A percentile compares a stretch with the other conserved stretches of the same genome.
Evolutionary conservation across 2,888 invertebrate species (phyloP).

Genomic region (Itoplectis maculator): DNA sequence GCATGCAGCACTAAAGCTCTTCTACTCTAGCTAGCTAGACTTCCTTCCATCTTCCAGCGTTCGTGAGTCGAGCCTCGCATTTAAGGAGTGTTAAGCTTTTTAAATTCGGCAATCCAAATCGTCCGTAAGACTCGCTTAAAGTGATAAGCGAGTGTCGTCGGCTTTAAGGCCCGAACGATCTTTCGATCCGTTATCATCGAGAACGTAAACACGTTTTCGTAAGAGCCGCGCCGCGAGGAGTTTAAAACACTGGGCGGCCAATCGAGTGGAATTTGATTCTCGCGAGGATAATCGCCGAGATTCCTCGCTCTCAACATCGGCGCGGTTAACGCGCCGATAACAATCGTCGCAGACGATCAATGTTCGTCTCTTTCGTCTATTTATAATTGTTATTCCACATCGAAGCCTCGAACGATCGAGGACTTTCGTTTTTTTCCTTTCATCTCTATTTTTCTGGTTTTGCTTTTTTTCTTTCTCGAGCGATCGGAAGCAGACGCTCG

Average conservation of each 20-base stretch:
- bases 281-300: slow-evolving; percentile 1
- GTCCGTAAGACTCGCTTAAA: slow-evolving; percentile 21
- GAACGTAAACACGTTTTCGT: slow-evolving; percentile 9
- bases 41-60: slow-evolving; percentile 37
- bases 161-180: slow-evolving; percentile 9
- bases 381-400: not conserved
- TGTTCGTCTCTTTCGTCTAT: not conserved
- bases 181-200: slow-evolving; percentile 6
- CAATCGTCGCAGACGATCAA: slow-evolving; percentile 22
- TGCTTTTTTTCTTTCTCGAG: slow-evolving; percentile 1
- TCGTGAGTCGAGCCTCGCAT: slow-evolving; percentile 22
- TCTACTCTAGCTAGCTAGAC: slow-evolving; percentile 67
- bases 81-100: slow-evolving; percentile 9
- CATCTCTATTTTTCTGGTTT: not conserved
- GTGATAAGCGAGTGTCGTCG: slow-evolving; percentile 28
- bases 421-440: slow-evolving; percentile 30
- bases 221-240: not conserved
- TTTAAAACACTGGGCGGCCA: slow-evolving; percentile 9
- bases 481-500: slow-evolving; percentile 29
- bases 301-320: slow-evolving; percentile 13
- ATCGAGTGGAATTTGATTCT: slow-evolving; percentile 16
- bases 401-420: slow-evolving; percentile 56
- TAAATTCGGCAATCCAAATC: slow-evolving; percentile 20
- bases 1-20: slow-evolving; percentile 65
- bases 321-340: slow-evolving; percentile 1